These are phyloP conservation scores for Brachionus plicatilis DNA, from an alignment of 1,140 invertebrate species.

Conservation along the genomic window DNA sequence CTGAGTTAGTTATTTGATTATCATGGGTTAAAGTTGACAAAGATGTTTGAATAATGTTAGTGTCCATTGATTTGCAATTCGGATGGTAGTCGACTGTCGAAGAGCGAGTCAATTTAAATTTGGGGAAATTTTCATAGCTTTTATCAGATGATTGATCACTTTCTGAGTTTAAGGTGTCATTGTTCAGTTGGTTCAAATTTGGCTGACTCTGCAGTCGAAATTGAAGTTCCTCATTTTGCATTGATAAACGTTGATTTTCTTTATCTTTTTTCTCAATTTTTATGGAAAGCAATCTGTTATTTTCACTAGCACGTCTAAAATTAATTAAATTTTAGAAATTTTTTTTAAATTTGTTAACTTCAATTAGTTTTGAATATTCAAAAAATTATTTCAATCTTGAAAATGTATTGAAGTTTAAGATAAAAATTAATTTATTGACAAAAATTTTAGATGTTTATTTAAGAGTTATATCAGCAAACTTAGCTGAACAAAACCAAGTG, in stretches of 20 bases:
- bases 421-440: no score
- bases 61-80: neutral
- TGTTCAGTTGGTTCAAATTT: constrained; percentile 10
- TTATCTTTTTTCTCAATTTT: constrained; percentile 37
- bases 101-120: neutral
- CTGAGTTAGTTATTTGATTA: neutral
- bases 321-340: neutral
- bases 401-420: neutral
- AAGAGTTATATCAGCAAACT: no score
- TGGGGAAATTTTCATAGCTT: neutral
- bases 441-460: no score
- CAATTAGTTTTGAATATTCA: no score
- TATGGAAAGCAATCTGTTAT: neutral
- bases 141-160: neutral
- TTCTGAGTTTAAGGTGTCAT: neutral
- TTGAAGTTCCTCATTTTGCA: constrained; percentile 39
- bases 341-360: neutral
- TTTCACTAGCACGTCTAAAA: neutral
- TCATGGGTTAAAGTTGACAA: neutral
- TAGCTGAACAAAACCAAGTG: no score
- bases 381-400: neutral
- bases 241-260: constrained; percentile 40
- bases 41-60: neutral
- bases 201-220: constrained; percentile 27
- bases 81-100: neutral